Conservation (phyloP, 1,140 invertebrate species). For the Lordiphosa stackelbergi region DNA sequence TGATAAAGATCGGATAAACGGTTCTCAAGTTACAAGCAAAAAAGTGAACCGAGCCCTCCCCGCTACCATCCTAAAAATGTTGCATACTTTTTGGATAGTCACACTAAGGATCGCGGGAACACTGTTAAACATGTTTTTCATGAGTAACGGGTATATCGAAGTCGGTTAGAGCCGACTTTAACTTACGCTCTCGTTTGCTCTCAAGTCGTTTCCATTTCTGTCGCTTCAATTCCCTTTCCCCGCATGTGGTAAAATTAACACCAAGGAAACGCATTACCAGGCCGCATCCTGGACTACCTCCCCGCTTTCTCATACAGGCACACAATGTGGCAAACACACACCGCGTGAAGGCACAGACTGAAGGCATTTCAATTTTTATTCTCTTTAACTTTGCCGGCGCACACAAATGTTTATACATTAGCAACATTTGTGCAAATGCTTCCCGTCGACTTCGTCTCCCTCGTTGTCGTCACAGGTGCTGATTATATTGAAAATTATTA, state of each 20-base stretch:
- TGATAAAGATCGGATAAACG: too few relatives aligned
- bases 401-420: slow-evolving; percentile 70
- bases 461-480: slow-evolving; percentile 56
- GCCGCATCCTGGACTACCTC: slow-evolving; percentile 7
- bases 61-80: too few relatives aligned
- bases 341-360: neutral
- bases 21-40: too few relatives aligned
- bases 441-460: slow-evolving; percentile 4
- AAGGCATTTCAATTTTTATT: slow-evolving; percentile 54
- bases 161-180: too few relatives aligned
- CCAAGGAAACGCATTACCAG: slow-evolving; percentile 43
- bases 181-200: too few relatives aligned
- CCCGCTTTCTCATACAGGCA: neutral
- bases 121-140: too few relatives aligned
- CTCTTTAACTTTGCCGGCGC: slow-evolving; percentile 18
- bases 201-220: neutral
- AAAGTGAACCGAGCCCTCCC: too few relatives aligned
- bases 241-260: slow-evolving; percentile 61
- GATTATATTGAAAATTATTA: slow-evolving; percentile 74
- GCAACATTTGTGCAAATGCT: slow-evolving; percentile 63
- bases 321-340: neutral
- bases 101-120: too few relatives aligned
- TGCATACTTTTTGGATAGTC: too few relatives aligned
- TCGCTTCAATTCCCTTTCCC: neutral
- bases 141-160: too few relatives aligned